phyloP scores from a whole-genome alignment of 2,113 vertebrate genomes.

The Mormyrus lacerda region DNA sequence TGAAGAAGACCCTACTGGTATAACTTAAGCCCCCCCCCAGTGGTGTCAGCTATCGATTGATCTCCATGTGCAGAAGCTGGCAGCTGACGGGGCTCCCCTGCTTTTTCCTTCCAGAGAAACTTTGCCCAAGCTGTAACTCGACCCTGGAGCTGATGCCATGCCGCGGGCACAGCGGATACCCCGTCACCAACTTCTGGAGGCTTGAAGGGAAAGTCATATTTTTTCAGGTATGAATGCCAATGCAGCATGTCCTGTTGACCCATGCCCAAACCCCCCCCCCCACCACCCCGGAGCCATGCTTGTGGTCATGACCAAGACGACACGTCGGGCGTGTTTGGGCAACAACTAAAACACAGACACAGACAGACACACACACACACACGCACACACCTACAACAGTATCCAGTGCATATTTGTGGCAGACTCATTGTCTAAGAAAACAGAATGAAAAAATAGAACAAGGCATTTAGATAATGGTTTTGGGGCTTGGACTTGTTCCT shows the following conservation, averaged over 20 bases:
- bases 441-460: neutral
- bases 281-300: neutral
- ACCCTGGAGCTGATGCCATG: constrained; percentile 81
- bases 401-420: neutral
- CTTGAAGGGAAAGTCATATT: constrained; percentile 86
- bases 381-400: neutral
- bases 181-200: constrained; percentile 96
- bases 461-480: neutral
- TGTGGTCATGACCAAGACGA: neutral
- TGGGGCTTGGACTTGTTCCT: neutral
- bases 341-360: neutral
- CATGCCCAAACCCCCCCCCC: too few relatives aligned
- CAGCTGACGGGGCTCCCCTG: neutral
- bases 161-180: constrained; percentile 90
- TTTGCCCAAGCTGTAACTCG: constrained; percentile 79
- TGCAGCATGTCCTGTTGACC: neutral
- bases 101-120: constrained; percentile 68
- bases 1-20: neutral
- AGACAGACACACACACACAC: neutral
- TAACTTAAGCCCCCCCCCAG: neutral
- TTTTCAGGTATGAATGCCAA: constrained; percentile 75
- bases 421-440: neutral
- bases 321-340: neutral
- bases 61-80: neutral
- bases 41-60: neutral